Conservation (phyloP, 2,888 invertebrate genomes). For the Oasisia sp. region DNA sequence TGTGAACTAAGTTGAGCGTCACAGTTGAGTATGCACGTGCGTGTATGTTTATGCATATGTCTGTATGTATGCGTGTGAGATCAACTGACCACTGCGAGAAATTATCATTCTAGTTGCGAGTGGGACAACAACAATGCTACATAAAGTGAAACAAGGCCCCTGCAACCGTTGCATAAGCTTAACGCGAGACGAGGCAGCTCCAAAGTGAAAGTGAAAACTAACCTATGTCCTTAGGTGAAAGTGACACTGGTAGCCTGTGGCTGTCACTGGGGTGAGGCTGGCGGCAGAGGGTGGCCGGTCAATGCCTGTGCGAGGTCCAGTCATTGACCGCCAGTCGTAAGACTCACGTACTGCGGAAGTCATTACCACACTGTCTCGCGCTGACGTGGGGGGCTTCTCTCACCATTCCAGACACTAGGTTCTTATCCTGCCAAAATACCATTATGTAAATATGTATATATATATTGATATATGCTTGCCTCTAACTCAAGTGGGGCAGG, state of each 20-base stretch:
- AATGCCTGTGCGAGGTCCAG: background rate
- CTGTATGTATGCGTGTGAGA: background rate
- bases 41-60: background rate
- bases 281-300: background rate
- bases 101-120: background rate
- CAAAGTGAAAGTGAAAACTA: background rate
- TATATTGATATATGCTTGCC: too few relatives aligned
- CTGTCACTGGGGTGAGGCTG: background rate
- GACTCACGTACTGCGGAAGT: too few relatives aligned
- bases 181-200: slow-evolving; percentile 7
- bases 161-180: background rate
- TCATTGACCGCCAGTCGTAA: background rate
- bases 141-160: background rate
- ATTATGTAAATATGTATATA: too few relatives aligned
- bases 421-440: too few relatives aligned
- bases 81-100: background rate
- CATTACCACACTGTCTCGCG: too few relatives aligned
- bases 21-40: too few relatives aligned
- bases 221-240: background rate
- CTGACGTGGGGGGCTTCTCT: too few relatives aligned
- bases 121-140: background rate
- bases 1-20: background rate
- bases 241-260: too few relatives aligned
- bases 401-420: too few relatives aligned
- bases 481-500: too few relatives aligned